phyloP scores from a whole-genome alignment of 2,113 vertebrate species.

The Meriones unguiculatus region DNA sequence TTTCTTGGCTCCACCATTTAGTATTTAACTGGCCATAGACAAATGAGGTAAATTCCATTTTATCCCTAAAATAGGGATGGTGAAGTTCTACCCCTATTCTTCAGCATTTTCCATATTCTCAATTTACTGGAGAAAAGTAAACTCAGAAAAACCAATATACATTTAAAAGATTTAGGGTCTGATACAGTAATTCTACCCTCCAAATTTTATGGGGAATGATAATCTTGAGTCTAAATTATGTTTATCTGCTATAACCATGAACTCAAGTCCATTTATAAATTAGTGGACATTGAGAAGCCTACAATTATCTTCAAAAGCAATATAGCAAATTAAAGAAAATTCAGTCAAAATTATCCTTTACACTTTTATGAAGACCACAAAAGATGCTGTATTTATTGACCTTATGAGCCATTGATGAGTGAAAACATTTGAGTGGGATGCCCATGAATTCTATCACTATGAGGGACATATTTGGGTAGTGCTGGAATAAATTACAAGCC shows the following conservation, averaged over 20 bases:
- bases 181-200: background rate
- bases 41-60: background rate
- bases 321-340: background rate
- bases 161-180: background rate
- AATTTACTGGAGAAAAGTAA: background rate
- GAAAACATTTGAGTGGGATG: background rate
- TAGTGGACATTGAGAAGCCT: background rate
- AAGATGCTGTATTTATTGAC: constrained; percentile 1
- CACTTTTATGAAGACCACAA: background rate
- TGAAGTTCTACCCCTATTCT: background rate
- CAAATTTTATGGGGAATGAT: constrained; percentile 9
- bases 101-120: background rate
- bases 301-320: background rate
- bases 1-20: background rate
- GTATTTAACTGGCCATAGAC: background rate
- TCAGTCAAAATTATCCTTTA: background rate
- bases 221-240: background rate
- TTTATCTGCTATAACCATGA: background rate
- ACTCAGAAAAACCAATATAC: background rate
- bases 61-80: background rate
- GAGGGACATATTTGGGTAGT: background rate
- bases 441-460: background rate
- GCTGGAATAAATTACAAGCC: background rate
- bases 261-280: constrained; percentile 14
- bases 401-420: background rate